Evolutionary conservation across 2,888 invertebrate genomes (phyloP).

Genomic region (Bhutanitis thaidina): DNA sequence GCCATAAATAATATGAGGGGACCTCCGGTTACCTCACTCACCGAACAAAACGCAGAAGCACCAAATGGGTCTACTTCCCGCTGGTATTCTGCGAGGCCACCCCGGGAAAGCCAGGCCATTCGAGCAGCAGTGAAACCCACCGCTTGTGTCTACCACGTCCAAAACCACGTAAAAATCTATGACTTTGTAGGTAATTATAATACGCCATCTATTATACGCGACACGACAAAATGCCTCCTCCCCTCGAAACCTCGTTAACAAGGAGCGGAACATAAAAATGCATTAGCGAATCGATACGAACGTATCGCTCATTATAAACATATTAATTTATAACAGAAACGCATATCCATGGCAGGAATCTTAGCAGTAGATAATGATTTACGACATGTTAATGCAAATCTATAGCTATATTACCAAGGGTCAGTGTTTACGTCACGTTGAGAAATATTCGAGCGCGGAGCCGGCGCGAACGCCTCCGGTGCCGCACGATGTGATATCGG

Average conservation of each 20-base stretch:
- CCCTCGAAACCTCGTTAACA: background rate
- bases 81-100: no score
- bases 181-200: no score
- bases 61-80: no score
- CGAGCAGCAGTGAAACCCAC: no score
- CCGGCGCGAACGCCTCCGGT: conserved; percentile 30
- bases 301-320: conserved; percentile 30
- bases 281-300: conserved; percentile 64
- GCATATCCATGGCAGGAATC: conserved; percentile 21
- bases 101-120: no score
- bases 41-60: no score
- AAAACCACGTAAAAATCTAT: no score
- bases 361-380: conserved; percentile 59
- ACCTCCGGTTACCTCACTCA: no score
- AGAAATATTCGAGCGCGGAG: conserved; percentile 12
- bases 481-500: conserved; percentile 37
- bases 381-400: conserved; percentile 65
- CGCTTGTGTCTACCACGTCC: no score
- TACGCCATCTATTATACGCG: no score
- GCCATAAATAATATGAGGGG: no score
- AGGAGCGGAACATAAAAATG: conserved; percentile 36
- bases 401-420: conserved; percentile 49
- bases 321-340: conserved; percentile 9
- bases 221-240: no score
- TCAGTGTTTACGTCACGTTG: conserved; percentile 32